Percentiles rank a stretch among this genome's conserved stretches.
Evolutionary conservation across 2,113 vertebrate genomes (phyloP).

Genomic region (Gadus chalcogrammus): DNA sequence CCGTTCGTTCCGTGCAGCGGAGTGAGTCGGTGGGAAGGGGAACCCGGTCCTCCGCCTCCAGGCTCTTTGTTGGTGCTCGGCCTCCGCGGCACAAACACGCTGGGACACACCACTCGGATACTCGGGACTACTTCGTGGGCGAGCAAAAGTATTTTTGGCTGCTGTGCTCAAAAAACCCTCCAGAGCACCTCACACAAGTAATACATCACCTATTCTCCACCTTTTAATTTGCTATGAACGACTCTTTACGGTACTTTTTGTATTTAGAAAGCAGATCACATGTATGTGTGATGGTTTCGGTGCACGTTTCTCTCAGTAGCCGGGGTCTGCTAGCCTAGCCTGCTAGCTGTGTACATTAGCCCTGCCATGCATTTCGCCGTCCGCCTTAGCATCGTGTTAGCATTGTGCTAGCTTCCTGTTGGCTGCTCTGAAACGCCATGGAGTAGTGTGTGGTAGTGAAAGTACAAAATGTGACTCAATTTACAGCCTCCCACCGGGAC

Average conservation of each 20-base stretch:
- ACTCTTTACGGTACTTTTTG: background rate
- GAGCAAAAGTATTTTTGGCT: background rate
- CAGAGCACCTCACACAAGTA: background rate
- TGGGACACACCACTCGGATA: background rate
- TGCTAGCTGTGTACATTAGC: conserved; percentile 5
- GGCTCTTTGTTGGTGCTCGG: background rate
- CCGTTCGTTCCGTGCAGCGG: background rate
- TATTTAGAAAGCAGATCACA: background rate
- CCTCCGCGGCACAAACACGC: background rate
- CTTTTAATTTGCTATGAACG: background rate
- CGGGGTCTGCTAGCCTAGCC: background rate
- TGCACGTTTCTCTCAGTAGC: background rate
- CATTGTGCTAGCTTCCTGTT: background rate
- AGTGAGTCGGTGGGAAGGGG: too few species aligned
- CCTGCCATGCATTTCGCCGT: background rate
- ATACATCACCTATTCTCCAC: background rate
- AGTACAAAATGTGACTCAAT: too few species aligned
- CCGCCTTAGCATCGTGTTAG: background rate
- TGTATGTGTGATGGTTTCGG: background rate
- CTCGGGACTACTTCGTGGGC: background rate
- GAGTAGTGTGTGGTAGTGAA: too few species aligned
- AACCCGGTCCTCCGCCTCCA: too few species aligned
- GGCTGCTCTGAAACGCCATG: background rate
- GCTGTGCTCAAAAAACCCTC: background rate
- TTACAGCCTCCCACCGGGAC: too few species aligned